phyloP scores from a whole-genome alignment of 2,888 invertebrate genomes.

The Bugula neritina region DNA sequence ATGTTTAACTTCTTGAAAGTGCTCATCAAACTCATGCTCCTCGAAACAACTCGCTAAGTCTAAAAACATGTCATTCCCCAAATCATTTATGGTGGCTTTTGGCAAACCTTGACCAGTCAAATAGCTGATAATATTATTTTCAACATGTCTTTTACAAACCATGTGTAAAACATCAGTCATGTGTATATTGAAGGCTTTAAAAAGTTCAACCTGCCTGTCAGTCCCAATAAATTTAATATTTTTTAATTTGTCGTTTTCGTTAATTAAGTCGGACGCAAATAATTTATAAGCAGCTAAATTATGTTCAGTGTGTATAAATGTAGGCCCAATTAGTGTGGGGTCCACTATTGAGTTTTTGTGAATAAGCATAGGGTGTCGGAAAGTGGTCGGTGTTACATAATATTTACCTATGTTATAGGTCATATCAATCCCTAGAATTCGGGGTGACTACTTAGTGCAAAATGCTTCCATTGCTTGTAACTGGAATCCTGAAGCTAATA shows the following conservation, averaged over 20 bases:
- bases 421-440: not conserved
- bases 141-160: not conserved
- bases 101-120: not conserved
- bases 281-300: not conserved
- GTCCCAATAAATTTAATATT: not conserved
- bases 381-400: not conserved
- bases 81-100: not conserved
- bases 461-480: not conserved
- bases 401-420: not conserved
- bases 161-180: not conserved
- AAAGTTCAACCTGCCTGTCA: not conserved
- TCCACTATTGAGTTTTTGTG: not conserved
- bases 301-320: not conserved
- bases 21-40: not conserved
- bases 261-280: not conserved
- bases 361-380: not conserved
- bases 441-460: not conserved
- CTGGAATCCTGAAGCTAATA: not conserved
- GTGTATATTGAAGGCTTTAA: not conserved
- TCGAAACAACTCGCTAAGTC: not conserved
- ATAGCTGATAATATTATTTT: not conserved
- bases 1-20: not conserved
- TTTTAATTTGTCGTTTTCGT: not conserved
- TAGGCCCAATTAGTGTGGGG: not conserved
- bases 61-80: not conserved